Evolutionary conservation across 1,140 invertebrate genomes (phyloP).

Genomic region (Pogonomyrmex barbatus): DNA sequence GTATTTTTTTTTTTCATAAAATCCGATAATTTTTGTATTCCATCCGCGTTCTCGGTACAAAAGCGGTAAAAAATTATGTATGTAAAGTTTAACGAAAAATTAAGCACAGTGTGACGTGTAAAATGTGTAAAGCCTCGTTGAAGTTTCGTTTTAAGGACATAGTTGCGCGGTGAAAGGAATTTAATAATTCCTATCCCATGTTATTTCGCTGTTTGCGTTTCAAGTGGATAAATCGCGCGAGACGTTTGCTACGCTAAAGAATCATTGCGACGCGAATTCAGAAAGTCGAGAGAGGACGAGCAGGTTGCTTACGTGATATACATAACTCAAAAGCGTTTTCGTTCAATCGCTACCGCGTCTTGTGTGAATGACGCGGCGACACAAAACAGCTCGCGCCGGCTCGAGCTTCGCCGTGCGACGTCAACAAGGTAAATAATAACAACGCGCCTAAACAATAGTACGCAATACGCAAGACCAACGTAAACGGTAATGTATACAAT

Average conservation of each 20-base stretch:
- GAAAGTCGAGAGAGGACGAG: background rate
- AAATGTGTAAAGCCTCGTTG: background rate
- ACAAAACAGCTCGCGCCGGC: background rate
- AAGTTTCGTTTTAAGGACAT: background rate
- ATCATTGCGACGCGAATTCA: background rate
- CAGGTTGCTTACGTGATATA: background rate
- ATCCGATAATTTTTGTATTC: background rate
- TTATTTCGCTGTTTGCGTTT: background rate
- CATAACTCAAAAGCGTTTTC: background rate
- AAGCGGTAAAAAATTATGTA: background rate
- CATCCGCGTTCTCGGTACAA: background rate
- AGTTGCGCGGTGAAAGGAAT: background rate
- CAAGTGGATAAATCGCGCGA: background rate
- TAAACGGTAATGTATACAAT: background rate
- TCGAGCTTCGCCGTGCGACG: background rate
- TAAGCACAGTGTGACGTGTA: background rate
- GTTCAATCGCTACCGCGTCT: background rate
- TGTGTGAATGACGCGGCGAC: background rate
- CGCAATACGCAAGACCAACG: background rate
- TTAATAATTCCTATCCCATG: background rate
- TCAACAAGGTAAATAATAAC: background rate
- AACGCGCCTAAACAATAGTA: background rate
- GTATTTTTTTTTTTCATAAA: background rate
- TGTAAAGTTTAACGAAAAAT: background rate
- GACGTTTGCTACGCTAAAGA: background rate